Evolutionary conservation across 2,797 vertebrate species (phyloP), one percentile per base, ranked within the genome.

Genomic region (Onychomys arenicola): DNA sequence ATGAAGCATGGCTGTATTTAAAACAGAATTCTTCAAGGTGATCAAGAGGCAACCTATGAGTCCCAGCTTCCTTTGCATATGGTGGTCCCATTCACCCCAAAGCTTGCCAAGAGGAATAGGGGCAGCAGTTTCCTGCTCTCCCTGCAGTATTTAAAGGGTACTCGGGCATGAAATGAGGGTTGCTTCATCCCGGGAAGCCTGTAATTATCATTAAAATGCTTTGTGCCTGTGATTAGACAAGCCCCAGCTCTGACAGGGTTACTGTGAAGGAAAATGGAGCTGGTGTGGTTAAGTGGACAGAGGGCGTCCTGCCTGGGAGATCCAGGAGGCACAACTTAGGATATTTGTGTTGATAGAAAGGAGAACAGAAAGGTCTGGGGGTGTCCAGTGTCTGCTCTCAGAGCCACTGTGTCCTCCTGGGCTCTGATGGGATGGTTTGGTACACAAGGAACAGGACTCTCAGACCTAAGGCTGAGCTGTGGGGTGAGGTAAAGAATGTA

Each of bases 151-250:
- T 97, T 97, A 95, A 98, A 97, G 91, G 97, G 93, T 97, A 96
- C 97, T 97, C 93, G 92, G 93, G 96, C 96, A 78, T 78, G 95
- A 97, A 98, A 95, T 93, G 91, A 80, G 95, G 94, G 97, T 78
- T 87, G 6, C 46, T 80, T 80, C 67, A 76, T 71, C 75, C 89
- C 43, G 2, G 96, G 95, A 98, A 98, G 97, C 97, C 84, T 98
- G 93, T 95, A 95, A 98, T 98, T 98, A 98, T 98, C 98, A 98
- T 98, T 98, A 98, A 95, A 97, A 97, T 87, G 1, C 95, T 98
- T 98, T 98, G 98, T 98, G 98, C 86, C 61, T 59, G 95, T 96
- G 93, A 97, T 96, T 91, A 98, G 97, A 91, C 92, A 57, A 55
- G 83, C 75, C 61, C 78, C 77, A 65, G 61, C 61, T 95, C 71